Evolutionary conservation across 1,140 invertebrate species (phyloP), one percentile per base, ranked within the genome.

Genomic region (Mya arenaria): DNA sequence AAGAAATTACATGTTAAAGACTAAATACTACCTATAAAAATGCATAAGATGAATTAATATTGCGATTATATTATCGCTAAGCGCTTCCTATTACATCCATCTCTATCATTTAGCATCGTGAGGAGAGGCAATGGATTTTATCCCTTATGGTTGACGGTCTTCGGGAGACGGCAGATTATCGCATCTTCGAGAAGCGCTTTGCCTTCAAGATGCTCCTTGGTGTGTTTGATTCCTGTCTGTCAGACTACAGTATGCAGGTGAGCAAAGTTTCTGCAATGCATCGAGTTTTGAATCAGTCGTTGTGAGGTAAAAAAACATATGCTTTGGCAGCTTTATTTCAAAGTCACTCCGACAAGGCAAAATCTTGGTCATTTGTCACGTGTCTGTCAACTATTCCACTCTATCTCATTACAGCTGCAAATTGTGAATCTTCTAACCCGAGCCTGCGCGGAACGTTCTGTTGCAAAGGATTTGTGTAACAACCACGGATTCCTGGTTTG

Each of bases 111-210:
- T 83, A 91, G 87, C 88, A 85, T 71, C 89, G 89, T 19, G 92
- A 93, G 1, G 94, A 96, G 75, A 93, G 95, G 83, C 89, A 92
- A 37, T 97, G 96, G 95, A 95, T 96, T 30, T 90, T 97, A 3
- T 92, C 94, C 85, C 91, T 96, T 10, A 92, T 97, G 55, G 91
- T 92, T 37, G 95, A 96, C 88, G 96, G 96, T 36, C 92, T 95
- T 37, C 94, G 94, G 79, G 93, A 93, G 44, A 91, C 94, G 56
- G 86, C 85, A 0, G 95, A 96, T 86, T 93, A 95, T 85, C 92
- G 94, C 36, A 80, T 95, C 10, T 94, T 94, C 23, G 91, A 95
- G 15, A 95, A 94, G 84, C 94, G 93, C 25, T 92, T 94, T 34
- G 90, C 94, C 1, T 95, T 95, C 66, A 95, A 95, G 89, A 93